phyloP scores from a whole-genome alignment of 2,113 vertebrate genomes.

The Thermophis baileyi region DNA sequence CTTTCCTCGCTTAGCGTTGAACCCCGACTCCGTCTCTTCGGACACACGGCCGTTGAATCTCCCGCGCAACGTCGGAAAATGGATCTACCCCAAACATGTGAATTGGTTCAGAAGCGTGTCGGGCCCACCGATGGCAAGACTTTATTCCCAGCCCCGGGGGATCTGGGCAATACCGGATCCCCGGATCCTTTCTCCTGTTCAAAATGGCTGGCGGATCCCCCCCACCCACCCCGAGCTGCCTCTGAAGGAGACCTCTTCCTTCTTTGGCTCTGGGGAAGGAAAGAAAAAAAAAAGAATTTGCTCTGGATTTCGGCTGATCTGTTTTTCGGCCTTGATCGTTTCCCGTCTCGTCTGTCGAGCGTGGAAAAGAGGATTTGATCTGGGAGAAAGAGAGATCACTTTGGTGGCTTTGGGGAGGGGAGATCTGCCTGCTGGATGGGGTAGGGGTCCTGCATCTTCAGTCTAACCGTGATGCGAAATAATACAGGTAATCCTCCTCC shows the following conservation, averaged over 20 bases:
- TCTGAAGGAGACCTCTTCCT: neutral
- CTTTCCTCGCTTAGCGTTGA: too few species aligned
- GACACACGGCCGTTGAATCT: neutral
- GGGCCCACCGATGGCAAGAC: too few species aligned
- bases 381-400: neutral
- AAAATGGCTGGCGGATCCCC: neutral
- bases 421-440: neutral
- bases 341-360: neutral
- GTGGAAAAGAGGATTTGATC: neutral
- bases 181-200: neutral
- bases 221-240: neutral
- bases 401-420: neutral
- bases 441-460: neutral
- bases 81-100: neutral
- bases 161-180: neutral
- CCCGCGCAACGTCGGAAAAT: rapidly evolving
- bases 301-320: neutral
- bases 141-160: neutral
- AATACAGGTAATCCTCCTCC: neutral
- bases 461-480: neutral
- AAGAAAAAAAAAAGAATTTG: neutral
- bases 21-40: neutral
- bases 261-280: neutral
- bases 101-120: neutral
- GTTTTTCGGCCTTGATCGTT: neutral